These are phyloP conservation scores for Phaenicophaeus curvirostris DNA, from an alignment of 2,797 vertebrate genomes.

Conservation along the genomic window DNA sequence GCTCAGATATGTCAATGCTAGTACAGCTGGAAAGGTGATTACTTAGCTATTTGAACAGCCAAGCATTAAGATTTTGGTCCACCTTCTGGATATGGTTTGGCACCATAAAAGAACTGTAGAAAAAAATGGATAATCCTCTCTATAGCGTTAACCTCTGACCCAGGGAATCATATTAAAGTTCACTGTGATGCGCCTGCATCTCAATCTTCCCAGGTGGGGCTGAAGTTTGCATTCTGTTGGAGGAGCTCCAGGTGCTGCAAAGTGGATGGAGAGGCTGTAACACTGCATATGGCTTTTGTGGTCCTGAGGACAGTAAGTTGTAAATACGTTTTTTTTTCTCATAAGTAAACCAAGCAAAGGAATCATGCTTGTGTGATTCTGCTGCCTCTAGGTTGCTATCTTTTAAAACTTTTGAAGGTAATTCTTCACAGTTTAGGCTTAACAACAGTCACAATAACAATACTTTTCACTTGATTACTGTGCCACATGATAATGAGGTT, in stretches of 20 bases:
- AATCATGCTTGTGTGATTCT: background rate
- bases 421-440: background rate
- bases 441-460: background rate
- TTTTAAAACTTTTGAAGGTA: constrained; percentile 8
- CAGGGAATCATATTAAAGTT: background rate
- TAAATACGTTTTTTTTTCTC: background rate
- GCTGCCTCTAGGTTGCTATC: background rate
- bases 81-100: background rate
- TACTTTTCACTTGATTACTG: constrained; percentile 17
- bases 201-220: background rate
- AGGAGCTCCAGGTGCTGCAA: background rate
- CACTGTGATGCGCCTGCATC: background rate
- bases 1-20: background rate
- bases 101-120: background rate
- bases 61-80: background rate
- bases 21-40: background rate
- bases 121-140: background rate
- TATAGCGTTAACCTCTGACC: background rate
- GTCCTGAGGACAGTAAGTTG: background rate
- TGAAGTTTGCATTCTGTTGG: background rate
- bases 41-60: background rate
- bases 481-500: constrained; percentile 36
- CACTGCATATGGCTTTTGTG: accelerated
- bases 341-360: background rate
- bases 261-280: background rate